Evolutionary conservation across 2,888 invertebrate species (phyloP).

Genomic region (Crocallis elinguaria): DNA sequence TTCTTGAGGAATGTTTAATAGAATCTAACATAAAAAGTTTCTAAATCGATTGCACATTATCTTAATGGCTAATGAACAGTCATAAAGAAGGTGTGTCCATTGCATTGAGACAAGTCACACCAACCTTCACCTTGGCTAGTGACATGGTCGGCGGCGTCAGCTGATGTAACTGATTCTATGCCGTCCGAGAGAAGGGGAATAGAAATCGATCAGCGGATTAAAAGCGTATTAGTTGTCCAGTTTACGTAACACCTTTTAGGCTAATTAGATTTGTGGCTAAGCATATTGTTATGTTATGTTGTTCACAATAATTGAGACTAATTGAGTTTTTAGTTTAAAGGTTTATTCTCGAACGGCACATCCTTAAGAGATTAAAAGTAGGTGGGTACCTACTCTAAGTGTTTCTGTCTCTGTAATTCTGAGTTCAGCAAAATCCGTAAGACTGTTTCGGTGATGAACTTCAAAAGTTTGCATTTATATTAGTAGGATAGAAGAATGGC

Average conservation of each 20-base stretch:
- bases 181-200: slow-evolving; percentile 24
- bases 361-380: too few relatives aligned
- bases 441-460: too few relatives aligned
- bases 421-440: too few relatives aligned
- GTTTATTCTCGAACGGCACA: too few relatives aligned
- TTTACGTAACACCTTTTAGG: slow-evolving; percentile 8
- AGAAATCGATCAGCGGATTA: slow-evolving; percentile 25
- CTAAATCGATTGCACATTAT: not conserved
- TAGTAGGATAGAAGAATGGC: too few relatives aligned
- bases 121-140: slow-evolving; percentile 24
- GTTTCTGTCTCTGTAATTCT: too few relatives aligned
- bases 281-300: not conserved
- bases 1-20: too few relatives aligned
- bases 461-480: too few relatives aligned
- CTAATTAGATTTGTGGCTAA: slow-evolving; percentile 3
- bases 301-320: too few relatives aligned
- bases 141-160: not conserved
- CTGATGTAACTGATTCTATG: slow-evolving; percentile 7
- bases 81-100: slow-evolving; percentile 12
- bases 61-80: not conserved
- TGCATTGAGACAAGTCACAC: slow-evolving; percentile 1
- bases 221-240: slow-evolving; percentile 13
- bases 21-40: too few relatives aligned
- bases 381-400: too few relatives aligned
- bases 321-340: too few relatives aligned